Evolutionary conservation across 2,797 vertebrate genomes (phyloP).

Genomic region (Knipowitschia caucasica): DNA sequence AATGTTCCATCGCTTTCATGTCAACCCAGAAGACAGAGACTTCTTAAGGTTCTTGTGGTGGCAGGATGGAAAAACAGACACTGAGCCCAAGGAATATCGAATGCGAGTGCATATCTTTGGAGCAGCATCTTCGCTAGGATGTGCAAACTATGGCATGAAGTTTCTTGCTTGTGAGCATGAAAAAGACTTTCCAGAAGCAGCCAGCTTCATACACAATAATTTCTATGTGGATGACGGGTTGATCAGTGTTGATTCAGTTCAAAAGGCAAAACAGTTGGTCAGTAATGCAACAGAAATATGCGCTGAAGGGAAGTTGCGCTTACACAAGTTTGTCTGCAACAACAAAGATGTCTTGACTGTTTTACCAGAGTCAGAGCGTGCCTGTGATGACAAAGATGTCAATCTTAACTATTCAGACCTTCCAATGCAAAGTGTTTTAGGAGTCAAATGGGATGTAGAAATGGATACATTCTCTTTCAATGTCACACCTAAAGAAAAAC

Average conservation of each 20-base stretch:
- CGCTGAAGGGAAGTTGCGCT: background rate
- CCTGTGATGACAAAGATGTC: background rate
- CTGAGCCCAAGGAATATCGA: background rate
- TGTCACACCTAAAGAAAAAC: conserved; percentile 6
- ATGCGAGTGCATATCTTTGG: conserved; percentile 2
- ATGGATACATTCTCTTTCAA: conserved; percentile 9
- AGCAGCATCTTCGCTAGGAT: background rate
- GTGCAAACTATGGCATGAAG: conserved; percentile 5
- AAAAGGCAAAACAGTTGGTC: no score
- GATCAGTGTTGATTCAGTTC: no score
- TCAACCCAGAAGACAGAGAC: no score
- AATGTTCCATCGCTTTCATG: no score
- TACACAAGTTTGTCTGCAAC: conserved; percentile 6
- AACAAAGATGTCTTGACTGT: background rate
- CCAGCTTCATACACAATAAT: no score
- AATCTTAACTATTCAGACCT: conserved; percentile 13
- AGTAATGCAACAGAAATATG: background rate
- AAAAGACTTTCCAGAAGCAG: background rate
- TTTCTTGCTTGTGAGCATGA: background rate
- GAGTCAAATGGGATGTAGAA: conserved; percentile 17
- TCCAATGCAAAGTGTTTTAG: conserved; percentile 22
- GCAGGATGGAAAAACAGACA: background rate
- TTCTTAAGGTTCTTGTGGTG: background rate
- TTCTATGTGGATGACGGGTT: no score
- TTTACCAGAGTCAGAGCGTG: background rate